These are phyloP conservation scores for Oscheius onirici DNA, from an alignment of 2,888 invertebrate species.

Conservation along the genomic window DNA sequence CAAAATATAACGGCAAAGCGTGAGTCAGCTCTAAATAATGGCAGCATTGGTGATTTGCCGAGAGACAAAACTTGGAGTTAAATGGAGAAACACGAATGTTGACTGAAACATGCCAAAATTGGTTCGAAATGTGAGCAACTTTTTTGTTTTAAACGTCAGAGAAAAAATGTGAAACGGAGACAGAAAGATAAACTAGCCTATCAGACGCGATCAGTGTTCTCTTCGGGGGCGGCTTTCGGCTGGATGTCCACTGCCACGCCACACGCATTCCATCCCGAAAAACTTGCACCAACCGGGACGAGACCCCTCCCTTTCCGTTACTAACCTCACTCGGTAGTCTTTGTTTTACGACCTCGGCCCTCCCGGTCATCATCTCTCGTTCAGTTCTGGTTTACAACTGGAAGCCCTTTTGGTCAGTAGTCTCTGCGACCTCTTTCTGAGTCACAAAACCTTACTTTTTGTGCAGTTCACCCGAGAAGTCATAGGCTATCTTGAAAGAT, in stretches of 20 bases:
- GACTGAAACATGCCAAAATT: neutral
- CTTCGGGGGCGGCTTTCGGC: neutral
- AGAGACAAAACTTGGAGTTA: neutral
- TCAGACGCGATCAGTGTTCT: slow-evolving; percentile 2
- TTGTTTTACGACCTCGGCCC: slow-evolving; percentile 22
- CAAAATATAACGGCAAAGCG: neutral
- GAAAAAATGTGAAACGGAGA: neutral
- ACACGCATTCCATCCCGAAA: slow-evolving; percentile 11
- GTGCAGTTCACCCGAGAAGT: neutral
- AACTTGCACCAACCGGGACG: slow-evolving; percentile 15
- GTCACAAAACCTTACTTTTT: neutral
- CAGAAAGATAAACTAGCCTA: slow-evolving; percentile 18
- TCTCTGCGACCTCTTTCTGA: neutral
- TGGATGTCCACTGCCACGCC: neutral
- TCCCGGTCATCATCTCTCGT: neutral
- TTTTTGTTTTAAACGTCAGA: neutral
- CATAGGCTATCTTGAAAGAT: no score
- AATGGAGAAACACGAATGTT: neutral
- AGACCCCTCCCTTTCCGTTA: neutral
- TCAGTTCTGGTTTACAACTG: slow-evolving; percentile 18
- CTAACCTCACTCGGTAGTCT: slow-evolving; percentile 6
- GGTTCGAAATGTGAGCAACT: no score
- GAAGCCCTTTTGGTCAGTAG: neutral
- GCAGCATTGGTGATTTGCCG: neutral
- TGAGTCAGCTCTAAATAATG: neutral